Evolutionary conservation across 2,888 invertebrate species (phyloP).

Genomic region (Dexiosoma caninum): DNA sequence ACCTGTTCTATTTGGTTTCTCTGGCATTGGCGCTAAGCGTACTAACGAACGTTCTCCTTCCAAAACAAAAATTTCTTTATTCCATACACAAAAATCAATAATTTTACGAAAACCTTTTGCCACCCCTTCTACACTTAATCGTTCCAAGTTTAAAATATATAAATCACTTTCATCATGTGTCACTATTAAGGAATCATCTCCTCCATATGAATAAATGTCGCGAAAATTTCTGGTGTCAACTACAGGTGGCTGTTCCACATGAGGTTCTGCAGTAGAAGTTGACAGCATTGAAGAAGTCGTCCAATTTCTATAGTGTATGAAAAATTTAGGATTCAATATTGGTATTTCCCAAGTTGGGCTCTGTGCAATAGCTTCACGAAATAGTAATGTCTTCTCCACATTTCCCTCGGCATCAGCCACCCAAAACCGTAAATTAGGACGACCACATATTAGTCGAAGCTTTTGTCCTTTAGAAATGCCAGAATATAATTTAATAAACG

Average conservation of each 20-base stretch:
- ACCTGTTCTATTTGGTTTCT: conserved; percentile 79
- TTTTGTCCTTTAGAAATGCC: conserved; percentile 59
- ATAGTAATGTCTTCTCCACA: conserved; percentile 90
- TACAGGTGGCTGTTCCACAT: conserved; percentile 39
- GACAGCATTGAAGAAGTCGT: not conserved
- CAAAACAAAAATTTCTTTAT: conserved; percentile 87
- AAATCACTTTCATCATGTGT: conserved; percentile 85
- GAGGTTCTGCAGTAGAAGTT: not conserved
- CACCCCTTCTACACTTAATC: conserved; percentile 82
- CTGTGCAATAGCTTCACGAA: conserved; percentile 82
- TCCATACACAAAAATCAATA: conserved; percentile 72
- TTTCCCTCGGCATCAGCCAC: conserved; percentile 85
- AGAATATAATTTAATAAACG: conserved; percentile 76
- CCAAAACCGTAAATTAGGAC: conserved; percentile 92
- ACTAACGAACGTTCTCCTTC: conserved; percentile 88
- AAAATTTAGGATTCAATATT: conserved; percentile 83
- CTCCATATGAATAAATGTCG: conserved; percentile 81
- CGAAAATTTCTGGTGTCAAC: conserved; percentile 80
- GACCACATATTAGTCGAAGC: conserved; percentile 82
- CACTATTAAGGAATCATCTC: conserved; percentile 83
- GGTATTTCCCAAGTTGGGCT: conserved; percentile 83
- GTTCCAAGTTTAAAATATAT: conserved; percentile 86
- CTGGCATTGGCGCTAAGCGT: conserved; percentile 87
- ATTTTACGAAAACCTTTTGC: conserved; percentile 82
- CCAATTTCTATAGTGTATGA: conserved; percentile 32